phyloP scores from a whole-genome alignment of 2,113 vertebrate genomes.

The Columbina picui region DNA sequence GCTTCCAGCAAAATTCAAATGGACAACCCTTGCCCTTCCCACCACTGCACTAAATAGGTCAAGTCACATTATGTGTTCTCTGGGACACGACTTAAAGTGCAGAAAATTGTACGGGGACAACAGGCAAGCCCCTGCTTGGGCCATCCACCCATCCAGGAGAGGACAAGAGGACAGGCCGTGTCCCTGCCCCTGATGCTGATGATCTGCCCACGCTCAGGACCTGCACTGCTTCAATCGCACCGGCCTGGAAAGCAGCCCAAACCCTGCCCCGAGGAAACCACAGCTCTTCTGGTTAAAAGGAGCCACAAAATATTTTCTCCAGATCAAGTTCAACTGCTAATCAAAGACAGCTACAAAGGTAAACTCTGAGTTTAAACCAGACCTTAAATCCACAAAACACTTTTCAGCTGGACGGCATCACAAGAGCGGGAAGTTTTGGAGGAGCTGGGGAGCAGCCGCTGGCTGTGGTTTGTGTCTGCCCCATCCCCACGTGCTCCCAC shows the following conservation, averaged over 20 bases:
- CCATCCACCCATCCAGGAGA: not conserved
- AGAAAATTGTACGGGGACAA: not conserved
- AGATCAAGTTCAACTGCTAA: not conserved
- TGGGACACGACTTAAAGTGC: not conserved
- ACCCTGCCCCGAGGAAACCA: not conserved
- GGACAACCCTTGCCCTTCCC: not conserved
- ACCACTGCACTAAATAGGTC: not conserved
- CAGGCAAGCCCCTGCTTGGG: not conserved
- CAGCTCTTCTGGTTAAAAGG: not conserved
- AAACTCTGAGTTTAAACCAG: not conserved
- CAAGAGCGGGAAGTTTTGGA: not conserved
- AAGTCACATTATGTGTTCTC: not conserved
- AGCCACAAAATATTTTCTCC: not conserved
- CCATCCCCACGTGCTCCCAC: rapidly evolving
- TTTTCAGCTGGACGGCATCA: rapidly evolving
- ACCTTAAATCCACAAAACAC: not conserved
- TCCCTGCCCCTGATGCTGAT: rapidly evolving
- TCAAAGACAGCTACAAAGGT: conserved; percentile 16
- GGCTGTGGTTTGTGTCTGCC: not conserved
- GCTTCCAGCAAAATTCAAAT: not conserved
- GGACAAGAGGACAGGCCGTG: not conserved
- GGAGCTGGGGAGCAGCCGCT: not conserved
- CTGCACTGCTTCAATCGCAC: not conserved
- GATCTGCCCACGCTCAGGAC: not conserved
- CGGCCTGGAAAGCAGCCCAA: not conserved